These are phyloP conservation scores for Griposia aprilina DNA, from an alignment of 2,888 invertebrate species.

Conservation along the genomic window DNA sequence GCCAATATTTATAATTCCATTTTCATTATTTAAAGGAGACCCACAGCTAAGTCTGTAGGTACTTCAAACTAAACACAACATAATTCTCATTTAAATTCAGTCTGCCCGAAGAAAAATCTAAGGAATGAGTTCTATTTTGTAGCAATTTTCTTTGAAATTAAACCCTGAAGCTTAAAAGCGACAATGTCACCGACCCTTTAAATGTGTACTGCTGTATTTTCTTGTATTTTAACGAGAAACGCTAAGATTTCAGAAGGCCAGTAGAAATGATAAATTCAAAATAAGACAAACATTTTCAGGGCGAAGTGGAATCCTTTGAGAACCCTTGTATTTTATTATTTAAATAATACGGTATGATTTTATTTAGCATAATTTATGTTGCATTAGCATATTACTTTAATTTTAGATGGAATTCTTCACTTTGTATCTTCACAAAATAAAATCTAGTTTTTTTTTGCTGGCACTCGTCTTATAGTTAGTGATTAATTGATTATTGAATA, in stretches of 20 bases:
- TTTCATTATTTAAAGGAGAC: neutral
- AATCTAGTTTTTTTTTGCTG: neutral
- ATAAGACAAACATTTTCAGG: conserved; percentile 50
- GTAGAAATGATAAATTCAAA: conserved; percentile 55
- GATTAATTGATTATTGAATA: neutral
- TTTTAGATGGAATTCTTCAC: neutral
- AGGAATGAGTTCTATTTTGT: conserved; percentile 40
- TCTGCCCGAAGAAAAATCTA: conserved; percentile 35
- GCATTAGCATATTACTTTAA: conserved; percentile 25
- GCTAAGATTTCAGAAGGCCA: conserved; percentile 55
- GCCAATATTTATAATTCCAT: neutral
- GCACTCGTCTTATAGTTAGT: too few relatives aligned
- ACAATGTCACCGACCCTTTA: conserved; percentile 50
- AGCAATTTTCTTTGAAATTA: conserved; percentile 55
- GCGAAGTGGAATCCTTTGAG: conserved; percentile 35
- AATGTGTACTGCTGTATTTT: conserved; percentile 53
- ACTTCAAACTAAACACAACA: conserved; percentile 21
- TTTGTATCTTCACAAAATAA: neutral
- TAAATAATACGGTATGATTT: conserved; percentile 49
- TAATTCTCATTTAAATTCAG: conserved; percentile 35
- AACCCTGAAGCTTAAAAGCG: conserved; percentile 45
- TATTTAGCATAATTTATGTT: conserved; percentile 42
- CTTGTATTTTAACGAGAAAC: conserved; percentile 52
- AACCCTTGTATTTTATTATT: conserved; percentile 53
- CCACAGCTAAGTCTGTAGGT: neutral